Conservation (phyloP, 2,797 vertebrate genomes). For the Malacoctenus gilli region DNA sequence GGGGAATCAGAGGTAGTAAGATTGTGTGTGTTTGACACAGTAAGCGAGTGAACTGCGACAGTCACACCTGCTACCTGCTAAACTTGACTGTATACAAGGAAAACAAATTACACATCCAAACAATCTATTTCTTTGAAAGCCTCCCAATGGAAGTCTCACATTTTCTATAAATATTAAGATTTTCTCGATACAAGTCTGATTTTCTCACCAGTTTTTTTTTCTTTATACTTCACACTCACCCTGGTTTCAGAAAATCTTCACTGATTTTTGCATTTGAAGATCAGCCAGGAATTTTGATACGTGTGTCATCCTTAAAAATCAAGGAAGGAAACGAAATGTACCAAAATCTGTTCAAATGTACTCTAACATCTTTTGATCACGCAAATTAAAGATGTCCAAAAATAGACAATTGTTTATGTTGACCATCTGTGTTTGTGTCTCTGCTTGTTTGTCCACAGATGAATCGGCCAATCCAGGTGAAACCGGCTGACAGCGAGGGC, state of each 20-base stretch:
- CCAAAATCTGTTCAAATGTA: too few species aligned
- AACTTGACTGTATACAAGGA: too few species aligned
- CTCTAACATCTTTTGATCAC: neutral
- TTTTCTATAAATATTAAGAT: too few species aligned
- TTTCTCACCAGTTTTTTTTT: neutral
- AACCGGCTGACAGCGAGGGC: slow-evolving; percentile 90
- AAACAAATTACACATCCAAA: too few species aligned
- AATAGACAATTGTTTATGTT: slow-evolving; percentile 22
- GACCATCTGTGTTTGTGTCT: slow-evolving; percentile 38
- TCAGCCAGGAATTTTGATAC: too few species aligned
- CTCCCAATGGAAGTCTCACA: too few species aligned
- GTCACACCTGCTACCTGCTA: slow-evolving; percentile 63
- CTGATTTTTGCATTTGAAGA: too few species aligned
- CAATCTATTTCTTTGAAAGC: too few species aligned
- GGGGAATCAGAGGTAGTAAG: slow-evolving; percentile 49
- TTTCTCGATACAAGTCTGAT: neutral
- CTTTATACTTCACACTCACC: slow-evolving; percentile 7
- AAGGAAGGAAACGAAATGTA: too few species aligned
- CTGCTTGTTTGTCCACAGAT: slow-evolving; percentile 78
- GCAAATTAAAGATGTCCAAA: neutral
- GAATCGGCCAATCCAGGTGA: slow-evolving; percentile 92
- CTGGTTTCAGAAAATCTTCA: too few species aligned
- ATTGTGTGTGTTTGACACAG: slow-evolving; percentile 48
- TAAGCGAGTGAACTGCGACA: slow-evolving; percentile 41
- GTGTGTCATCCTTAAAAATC: neutral